Evolutionary conservation across 2,888 invertebrate genomes (phyloP), one percentile per base, ranked within the genome.

Genomic region (Iselma pallidipennis): DNA sequence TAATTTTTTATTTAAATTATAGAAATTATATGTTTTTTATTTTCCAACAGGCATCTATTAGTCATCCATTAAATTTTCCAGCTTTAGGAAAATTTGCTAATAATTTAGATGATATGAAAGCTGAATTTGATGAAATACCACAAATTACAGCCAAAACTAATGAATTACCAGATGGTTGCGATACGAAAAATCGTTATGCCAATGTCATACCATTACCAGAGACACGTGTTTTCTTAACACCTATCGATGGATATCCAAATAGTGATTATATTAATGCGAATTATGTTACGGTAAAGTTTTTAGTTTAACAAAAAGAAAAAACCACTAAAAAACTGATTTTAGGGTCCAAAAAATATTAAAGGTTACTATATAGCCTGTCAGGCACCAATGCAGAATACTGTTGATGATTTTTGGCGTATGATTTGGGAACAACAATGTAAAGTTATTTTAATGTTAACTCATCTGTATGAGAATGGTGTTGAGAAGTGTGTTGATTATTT

Each of bases 211-310:
- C 96, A 56, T 86, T 95, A 70, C 95, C 95, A 28, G 95, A 95
- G 81, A 95, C 95, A 28, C 86, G 96, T 75, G 96, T 96, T 1
- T 87, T 88, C 29, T 83, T 96, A 33, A 87, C 85, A 70, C 85
- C 87, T 65, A 84, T 89, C 60, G 89, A 90, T 59, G 90, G 88
- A 63, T 91, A 92, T 74, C 89, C 90, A 0, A 89, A 89, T 65
- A 89, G 91, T 54, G 94, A 94, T 81, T 97, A 96, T 78, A 96
- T 96, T 71, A 97, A 96, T 78, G 96, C 96, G 66, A 96, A 95
- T 82, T 96, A 88, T 82, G 90, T 96, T 69, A 90, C 91, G 81
- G 96, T 96, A 81, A 88, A 89, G 62, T 29, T 21, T 12, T 53
- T n/a, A n/a, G n/a, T n/a, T 28, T 58, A 23, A n/a, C 33, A 37